phyloP scores from a whole-genome alignment of 2,113 vertebrate species.

The Corvus cornix region DNA sequence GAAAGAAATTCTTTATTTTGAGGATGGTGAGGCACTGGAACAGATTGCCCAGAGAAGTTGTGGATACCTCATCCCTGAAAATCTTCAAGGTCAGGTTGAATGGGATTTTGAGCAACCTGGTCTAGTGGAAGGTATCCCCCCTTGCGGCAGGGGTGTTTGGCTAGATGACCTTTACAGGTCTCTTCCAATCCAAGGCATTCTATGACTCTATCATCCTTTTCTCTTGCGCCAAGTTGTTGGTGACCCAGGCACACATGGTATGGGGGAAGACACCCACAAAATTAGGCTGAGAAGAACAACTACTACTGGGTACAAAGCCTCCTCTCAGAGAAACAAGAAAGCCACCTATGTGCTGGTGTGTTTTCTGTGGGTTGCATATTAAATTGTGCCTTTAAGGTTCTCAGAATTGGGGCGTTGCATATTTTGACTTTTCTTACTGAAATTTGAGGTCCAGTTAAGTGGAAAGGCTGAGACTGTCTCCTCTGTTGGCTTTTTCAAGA shows the following conservation, averaged over 20 bases:
- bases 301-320: neutral
- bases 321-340: neutral
- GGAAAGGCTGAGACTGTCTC: neutral
- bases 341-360: neutral
- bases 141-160: neutral
- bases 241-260: neutral
- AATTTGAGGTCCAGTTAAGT: neutral
- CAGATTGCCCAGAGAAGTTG: neutral
- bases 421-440: neutral
- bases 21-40: neutral
- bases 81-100: neutral
- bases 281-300: neutral
- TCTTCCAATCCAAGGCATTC: neutral
- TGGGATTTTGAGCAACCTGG: neutral
- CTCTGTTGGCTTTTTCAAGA: neutral
- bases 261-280: neutral
- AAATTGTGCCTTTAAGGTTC: neutral
- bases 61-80: neutral
- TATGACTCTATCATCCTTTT: neutral
- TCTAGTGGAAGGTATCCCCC: neutral
- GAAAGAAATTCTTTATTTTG: neutral
- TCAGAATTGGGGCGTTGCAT: neutral
- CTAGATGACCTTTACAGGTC: neutral
- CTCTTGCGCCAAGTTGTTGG: neutral
- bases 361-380: neutral